Evolutionary conservation across 23 tunicate species (phyloP).

Genomic region (Ciona savignyi): DNA sequence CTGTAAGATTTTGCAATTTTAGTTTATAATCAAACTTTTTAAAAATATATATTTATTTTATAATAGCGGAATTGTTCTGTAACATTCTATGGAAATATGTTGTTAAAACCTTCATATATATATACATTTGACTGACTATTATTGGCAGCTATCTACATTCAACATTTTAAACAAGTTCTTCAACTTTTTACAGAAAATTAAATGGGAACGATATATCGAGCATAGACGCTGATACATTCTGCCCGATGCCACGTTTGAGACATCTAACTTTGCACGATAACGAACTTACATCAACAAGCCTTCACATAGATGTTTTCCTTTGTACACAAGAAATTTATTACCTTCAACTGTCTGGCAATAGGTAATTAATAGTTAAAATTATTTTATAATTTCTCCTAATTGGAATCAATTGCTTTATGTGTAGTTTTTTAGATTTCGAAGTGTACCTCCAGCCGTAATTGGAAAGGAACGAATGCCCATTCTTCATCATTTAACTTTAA

Average conservation of each 20-base stretch:
- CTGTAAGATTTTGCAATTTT: conserved; percentile 9
- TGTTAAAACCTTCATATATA: no score
- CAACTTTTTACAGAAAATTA: not conserved
- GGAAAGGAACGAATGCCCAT: conserved; percentile 20
- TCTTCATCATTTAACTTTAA: no score
- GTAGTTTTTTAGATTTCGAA: conserved; percentile 8
- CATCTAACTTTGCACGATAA: conserved; percentile 20
- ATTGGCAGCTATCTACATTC: no score
- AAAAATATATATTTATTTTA: no score
- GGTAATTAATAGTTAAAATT: no score
- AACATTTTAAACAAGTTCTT: no score
- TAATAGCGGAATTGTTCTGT: no score
- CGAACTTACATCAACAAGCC: conserved; percentile 6
- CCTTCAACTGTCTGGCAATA: conserved; percentile 16
- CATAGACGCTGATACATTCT: conserved; percentile 21
- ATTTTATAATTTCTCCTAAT: no score
- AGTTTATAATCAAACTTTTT: not conserved
- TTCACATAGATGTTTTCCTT: conserved; percentile 17
- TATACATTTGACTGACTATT: no score
- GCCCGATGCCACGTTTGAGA: conserved; percentile 14
- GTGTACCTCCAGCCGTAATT: conserved; percentile 17
- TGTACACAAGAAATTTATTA: conserved; percentile 6
- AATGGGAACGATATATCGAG: not conserved
- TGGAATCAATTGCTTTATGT: not conserved
- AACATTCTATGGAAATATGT: no score